These are phyloP conservation scores for Rhadinocentrus ornatus DNA, from an alignment of 2,797 vertebrate species.

Conservation along the genomic window DNA sequence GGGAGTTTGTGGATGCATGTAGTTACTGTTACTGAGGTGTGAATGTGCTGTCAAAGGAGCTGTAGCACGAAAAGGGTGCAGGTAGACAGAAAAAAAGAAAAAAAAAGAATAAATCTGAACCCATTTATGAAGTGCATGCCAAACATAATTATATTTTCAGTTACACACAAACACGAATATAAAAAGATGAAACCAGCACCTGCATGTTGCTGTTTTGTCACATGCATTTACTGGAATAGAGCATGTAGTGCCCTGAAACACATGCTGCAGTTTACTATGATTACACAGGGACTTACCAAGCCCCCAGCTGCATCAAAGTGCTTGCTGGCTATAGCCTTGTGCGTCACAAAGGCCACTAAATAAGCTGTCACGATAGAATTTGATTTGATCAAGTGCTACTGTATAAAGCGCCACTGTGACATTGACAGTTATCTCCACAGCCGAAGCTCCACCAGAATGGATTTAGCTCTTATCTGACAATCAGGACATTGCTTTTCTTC, in stretches of 20 bases:
- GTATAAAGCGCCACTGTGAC: conserved; percentile 63
- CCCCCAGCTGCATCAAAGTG: conserved; percentile 7
- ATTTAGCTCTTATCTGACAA: conserved; percentile 77
- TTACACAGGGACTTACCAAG: conserved; percentile 22
- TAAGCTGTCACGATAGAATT: conserved; percentile 58
- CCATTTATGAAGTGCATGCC: neutral
- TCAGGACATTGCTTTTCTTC: conserved; percentile 73
- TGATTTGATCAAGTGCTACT: conserved; percentile 58
- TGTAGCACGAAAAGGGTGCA: neutral
- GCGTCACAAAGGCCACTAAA: conserved; percentile 45
- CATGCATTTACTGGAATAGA: neutral
- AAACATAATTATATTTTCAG: neutral
- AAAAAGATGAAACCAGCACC: neutral
- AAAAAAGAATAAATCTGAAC: neutral
- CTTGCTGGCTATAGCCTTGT: conserved; percentile 27
- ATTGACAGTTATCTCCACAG: conserved; percentile 59
- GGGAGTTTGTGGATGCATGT: conserved; percentile 25
- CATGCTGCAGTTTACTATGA: neutral
- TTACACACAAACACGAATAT: neutral
- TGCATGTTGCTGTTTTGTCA: neutral
- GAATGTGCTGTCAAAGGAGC: conserved; percentile 32
- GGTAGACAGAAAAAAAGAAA: neutral
- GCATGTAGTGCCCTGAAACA: neutral
- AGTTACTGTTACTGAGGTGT: conserved; percentile 22
- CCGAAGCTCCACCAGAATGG: conserved; percentile 52